Percentiles rank a stretch among this genome's conserved stretches.
These are phyloP conservation scores for Labrus mixtus DNA, from an alignment of 2,113 vertebrate species.

Conservation along the genomic window DNA sequence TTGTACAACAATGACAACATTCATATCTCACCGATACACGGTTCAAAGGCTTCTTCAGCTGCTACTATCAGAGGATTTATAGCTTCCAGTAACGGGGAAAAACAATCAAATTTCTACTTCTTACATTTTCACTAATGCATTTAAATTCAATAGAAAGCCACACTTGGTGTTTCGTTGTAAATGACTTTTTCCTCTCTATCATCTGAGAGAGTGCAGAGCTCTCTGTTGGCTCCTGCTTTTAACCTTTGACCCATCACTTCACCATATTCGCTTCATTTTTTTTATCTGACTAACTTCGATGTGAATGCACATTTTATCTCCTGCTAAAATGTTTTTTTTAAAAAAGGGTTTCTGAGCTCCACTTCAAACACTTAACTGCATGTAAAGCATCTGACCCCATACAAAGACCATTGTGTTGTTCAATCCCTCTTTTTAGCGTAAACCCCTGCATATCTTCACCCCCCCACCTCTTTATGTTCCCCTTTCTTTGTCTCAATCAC, in stretches of 20 bases:
- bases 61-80: no score
- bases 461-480: background rate
- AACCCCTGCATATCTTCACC: constrained; percentile 39
- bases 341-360: background rate
- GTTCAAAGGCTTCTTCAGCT: no score
- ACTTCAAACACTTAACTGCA: constrained; percentile 28
- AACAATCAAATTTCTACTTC: no score
- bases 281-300: constrained; percentile 4
- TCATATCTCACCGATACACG: no score
- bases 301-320: constrained; percentile 1
- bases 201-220: no score
- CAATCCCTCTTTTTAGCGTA: constrained; percentile 51
- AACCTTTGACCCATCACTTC: constrained; percentile 32
- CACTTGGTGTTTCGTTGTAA: no score
- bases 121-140: no score
- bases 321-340: background rate
- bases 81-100: no score
- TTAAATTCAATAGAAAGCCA: no score
- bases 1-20: no score
- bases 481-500: constrained; percentile 54
- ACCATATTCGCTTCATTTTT: constrained; percentile 3
- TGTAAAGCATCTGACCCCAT: constrained; percentile 27
- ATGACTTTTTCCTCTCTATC: no score
- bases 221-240: constrained; percentile 4
- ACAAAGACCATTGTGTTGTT: constrained; percentile 23